Conservation (phyloP, 2,797 vertebrate genomes). For the Lutjanus argentimaculatus region DNA sequence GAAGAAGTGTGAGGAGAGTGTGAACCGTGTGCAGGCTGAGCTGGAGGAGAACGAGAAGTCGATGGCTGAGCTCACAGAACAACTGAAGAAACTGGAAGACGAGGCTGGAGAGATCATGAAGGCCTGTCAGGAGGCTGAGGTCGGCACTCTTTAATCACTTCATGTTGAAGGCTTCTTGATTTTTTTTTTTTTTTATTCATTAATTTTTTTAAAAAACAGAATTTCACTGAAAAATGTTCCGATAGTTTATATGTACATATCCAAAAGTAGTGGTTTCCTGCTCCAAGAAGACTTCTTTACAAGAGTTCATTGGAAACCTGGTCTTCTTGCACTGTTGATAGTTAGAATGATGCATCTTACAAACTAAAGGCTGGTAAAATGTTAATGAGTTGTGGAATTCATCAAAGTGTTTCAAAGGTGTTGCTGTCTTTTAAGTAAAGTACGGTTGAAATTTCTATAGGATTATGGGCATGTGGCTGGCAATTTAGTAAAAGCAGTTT, state of each 20-base stretch:
- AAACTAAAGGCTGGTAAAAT: background rate
- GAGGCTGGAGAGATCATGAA: slow-evolving; percentile 90
- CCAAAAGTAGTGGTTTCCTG: background rate
- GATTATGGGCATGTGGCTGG: background rate
- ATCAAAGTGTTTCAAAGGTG: background rate
- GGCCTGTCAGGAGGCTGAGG: slow-evolving; percentile 90
- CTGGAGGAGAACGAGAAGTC: slow-evolving; percentile 87
- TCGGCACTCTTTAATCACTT: slow-evolving; percentile 52
- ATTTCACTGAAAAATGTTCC: background rate
- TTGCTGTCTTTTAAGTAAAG: too few relatives aligned
- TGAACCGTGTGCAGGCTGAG: slow-evolving; percentile 87
- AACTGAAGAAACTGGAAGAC: slow-evolving; percentile 90
- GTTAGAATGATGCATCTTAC: background rate
- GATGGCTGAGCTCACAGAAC: slow-evolving; percentile 84
- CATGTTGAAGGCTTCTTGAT: background rate
- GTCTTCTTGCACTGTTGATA: background rate
- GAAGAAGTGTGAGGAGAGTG: slow-evolving; percentile 91
- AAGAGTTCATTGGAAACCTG: background rate
- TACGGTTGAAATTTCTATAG: background rate
- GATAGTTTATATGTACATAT: background rate
- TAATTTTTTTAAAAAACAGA: too few relatives aligned
- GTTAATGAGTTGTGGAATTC: background rate
- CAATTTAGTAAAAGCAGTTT: background rate
- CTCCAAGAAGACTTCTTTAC: background rate
- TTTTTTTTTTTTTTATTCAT: too few relatives aligned